Evolutionary conservation across 1,140 invertebrate species (phyloP).

Genomic region (Latrodectus geometricus): DNA sequence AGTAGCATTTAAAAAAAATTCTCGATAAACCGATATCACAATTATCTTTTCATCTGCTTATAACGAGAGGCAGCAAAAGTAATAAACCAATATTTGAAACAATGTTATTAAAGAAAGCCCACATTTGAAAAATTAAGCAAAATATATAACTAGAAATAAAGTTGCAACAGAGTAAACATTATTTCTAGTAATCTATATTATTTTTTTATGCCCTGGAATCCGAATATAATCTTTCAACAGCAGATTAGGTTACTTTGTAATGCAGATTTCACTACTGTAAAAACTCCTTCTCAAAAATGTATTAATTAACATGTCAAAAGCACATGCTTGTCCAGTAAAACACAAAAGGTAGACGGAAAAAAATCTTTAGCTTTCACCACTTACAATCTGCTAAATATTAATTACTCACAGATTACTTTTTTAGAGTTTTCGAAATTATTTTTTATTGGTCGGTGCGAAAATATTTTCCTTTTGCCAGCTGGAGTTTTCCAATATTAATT

Average conservation of each 20-base stretch:
- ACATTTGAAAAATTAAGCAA: not conserved
- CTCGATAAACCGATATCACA: not conserved
- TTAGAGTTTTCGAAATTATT: conserved; percentile 23
- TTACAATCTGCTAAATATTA: conserved; percentile 53
- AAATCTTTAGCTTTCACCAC: conserved; percentile 33
- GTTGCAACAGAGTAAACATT: not conserved
- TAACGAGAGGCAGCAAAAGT: not conserved
- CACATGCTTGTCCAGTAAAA: conserved; percentile 31
- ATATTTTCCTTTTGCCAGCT: conserved; percentile 24
- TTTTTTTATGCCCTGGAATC: not conserved
- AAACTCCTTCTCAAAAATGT: conserved; percentile 29
- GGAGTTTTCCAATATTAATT: conserved; percentile 23
- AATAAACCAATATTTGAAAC: not conserved
- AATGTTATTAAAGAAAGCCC: not conserved
- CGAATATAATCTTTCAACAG: not conserved
- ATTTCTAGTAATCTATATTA: not conserved
- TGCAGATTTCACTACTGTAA: conserved; percentile 2
- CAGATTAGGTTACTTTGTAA: not conserved
- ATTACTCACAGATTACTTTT: conserved; percentile 50
- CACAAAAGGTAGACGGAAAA: not conserved
- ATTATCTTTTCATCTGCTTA: not conserved
- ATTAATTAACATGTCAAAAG: conserved; percentile 56
- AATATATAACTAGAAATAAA: not conserved
- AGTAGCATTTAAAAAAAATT: too few relatives aligned
- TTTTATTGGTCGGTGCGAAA: conserved; percentile 15